Conservation (phyloP, 2,888 invertebrate species). For the Lathronympha strigana region DNA sequence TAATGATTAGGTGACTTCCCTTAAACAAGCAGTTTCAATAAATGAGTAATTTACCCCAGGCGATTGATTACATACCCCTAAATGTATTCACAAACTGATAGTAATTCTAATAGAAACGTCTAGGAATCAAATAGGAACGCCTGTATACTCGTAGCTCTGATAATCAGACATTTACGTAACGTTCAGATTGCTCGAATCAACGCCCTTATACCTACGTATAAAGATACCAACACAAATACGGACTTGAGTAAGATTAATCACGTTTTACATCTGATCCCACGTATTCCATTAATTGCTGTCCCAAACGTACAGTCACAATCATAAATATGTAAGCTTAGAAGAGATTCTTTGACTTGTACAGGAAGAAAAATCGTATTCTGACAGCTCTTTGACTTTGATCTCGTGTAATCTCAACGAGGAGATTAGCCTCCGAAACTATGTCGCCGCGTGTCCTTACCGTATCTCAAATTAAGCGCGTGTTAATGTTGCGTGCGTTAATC, state of each 20-base stretch:
- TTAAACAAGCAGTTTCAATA: too few relatives aligned
- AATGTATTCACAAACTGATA: too few relatives aligned
- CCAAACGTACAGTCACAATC: slow-evolving; percentile 39
- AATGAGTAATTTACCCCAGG: too few relatives aligned
- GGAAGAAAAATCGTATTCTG: slow-evolving; percentile 39
- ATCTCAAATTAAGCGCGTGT: not conserved
- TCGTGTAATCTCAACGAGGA: slow-evolving; percentile 19
- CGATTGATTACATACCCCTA: too few relatives aligned
- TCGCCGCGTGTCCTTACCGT: not conserved
- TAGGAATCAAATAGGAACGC: too few relatives aligned
- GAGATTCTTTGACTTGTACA: slow-evolving; percentile 36
- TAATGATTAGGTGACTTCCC: too few relatives aligned
- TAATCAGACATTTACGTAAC: slow-evolving; percentile 12
- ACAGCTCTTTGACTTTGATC: slow-evolving; percentile 36
- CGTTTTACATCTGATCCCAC: slow-evolving; percentile 46
- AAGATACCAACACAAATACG: slow-evolving; percentile 41
- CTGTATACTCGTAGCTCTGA: too few relatives aligned
- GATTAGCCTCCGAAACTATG: slow-evolving; percentile 9
- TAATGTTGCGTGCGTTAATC: not conserved
- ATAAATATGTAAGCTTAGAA: slow-evolving; percentile 41
- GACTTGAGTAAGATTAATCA: slow-evolving; percentile 49
- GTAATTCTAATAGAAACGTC: too few relatives aligned
- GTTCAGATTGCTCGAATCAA: slow-evolving; percentile 5
- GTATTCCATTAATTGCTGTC: slow-evolving; percentile 43
- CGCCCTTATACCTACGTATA: slow-evolving; percentile 6